phyloP scores from a whole-genome alignment of 2,113 vertebrate genomes.

The Amblyopsis rosae region DNA sequence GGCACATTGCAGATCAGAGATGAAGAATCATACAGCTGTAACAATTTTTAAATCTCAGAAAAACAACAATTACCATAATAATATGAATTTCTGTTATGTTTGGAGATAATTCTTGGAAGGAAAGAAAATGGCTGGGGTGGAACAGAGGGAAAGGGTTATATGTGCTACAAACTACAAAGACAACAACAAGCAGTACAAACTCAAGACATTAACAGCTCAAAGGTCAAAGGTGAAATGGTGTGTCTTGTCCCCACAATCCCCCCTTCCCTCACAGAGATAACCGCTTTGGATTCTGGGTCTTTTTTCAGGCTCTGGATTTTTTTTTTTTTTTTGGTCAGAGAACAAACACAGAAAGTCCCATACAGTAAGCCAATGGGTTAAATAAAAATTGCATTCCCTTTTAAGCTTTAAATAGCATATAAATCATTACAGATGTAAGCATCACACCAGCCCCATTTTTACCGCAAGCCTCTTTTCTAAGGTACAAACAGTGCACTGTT shows the following conservation, averaged over 20 bases:
- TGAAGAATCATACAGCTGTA: slow-evolving; percentile 84
- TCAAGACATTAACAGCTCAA: slow-evolving; percentile 18
- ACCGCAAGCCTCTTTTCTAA: neutral
- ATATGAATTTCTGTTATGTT: slow-evolving; percentile 52
- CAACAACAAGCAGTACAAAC: slow-evolving; percentile 52
- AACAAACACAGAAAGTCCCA: neutral
- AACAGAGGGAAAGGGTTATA: slow-evolving; percentile 5
- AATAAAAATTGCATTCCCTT: neutral
- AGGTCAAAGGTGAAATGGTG: slow-evolving; percentile 6
- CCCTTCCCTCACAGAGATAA: neutral
- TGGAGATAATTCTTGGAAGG: slow-evolving; percentile 24
- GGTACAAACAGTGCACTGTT: neutral
- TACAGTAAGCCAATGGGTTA: neutral
- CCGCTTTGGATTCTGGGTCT: neutral
- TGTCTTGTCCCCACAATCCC: neutral
- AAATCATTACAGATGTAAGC: neutral
- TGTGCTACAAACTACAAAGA: neutral
- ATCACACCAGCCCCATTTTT: neutral
- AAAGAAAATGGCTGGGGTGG: slow-evolving; percentile 10
- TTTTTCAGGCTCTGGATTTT: neutral
- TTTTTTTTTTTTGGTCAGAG: neutral
- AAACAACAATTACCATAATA: slow-evolving; percentile 60
- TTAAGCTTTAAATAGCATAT: neutral
- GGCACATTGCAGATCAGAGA: slow-evolving; percentile 79
- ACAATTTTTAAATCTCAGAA: slow-evolving; percentile 58